A percentile compares a stretch with the other conserved stretches of the same genome.
Conservation (phyloP, 2,888 invertebrate genomes). For the Xestia c-nigrum region DNA sequence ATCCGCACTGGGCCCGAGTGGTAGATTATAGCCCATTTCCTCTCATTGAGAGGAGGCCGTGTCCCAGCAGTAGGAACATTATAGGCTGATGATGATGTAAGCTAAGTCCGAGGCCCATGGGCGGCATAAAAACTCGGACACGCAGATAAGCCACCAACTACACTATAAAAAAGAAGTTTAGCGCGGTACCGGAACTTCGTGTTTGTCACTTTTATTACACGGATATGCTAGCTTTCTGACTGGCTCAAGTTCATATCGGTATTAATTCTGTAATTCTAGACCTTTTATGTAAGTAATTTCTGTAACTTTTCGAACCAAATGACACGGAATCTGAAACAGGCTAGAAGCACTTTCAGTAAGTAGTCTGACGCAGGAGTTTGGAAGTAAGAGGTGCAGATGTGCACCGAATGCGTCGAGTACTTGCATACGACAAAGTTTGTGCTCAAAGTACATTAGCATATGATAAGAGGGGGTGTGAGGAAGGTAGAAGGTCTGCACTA, state of each 20-base stretch:
- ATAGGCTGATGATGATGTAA: too few relatives aligned
- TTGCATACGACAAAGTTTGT: slow-evolving; percentile 23
- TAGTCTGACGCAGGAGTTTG: background rate
- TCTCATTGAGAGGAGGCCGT: too few relatives aligned
- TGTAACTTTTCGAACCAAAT: background rate
- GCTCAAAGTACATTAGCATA: slow-evolving; percentile 12
- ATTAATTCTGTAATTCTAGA: background rate
- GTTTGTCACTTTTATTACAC: background rate
- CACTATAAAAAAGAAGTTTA: too few relatives aligned
- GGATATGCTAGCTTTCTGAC: background rate
- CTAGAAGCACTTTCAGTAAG: background rate
- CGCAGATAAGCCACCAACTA: too few relatives aligned
- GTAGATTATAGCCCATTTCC: too few relatives aligned
- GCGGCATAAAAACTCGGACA: too few relatives aligned
- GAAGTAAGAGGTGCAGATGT: slow-evolving; percentile 14
- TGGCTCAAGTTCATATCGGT: background rate
- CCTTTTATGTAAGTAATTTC: background rate
- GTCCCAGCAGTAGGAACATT: too few relatives aligned
- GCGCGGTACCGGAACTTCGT: background rate
- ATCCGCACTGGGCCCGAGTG: too few relatives aligned
- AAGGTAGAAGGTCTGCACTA: background rate
- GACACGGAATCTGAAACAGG: slow-evolving; percentile 3
- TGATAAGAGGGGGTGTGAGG: background rate
- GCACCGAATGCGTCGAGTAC: slow-evolving; percentile 4
- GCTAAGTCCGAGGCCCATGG: too few relatives aligned